These are phyloP conservation scores for Chloebia gouldiae DNA, from an alignment of 2,113 vertebrate species.

Conservation along the genomic window DNA sequence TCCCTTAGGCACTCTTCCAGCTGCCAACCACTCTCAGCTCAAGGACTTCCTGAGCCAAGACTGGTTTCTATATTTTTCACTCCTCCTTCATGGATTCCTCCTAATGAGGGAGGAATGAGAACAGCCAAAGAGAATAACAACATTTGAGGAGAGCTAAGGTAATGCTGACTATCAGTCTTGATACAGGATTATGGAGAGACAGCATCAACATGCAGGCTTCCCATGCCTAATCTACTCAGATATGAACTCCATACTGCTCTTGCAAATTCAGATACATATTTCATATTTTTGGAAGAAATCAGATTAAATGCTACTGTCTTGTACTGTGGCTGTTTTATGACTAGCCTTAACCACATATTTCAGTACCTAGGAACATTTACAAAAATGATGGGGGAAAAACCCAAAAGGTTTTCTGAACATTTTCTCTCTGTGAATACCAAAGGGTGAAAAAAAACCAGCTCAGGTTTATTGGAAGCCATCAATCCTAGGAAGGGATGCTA, in stretches of 20 bases:
- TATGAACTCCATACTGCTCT: background rate
- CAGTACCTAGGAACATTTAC: background rate
- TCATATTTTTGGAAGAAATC: background rate
- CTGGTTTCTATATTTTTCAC: background rate
- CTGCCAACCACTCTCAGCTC: background rate
- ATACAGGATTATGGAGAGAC: background rate
- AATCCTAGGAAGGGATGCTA: background rate
- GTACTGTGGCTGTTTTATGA: background rate
- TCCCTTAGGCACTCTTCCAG: constrained; percentile 22
- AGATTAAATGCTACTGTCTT: background rate
- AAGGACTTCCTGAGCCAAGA: background rate
- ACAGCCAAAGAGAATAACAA: background rate
- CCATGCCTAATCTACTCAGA: background rate
- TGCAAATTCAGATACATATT: background rate
- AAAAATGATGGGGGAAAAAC: background rate
- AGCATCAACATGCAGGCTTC: background rate
- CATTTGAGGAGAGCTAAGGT: background rate
- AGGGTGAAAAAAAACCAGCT: background rate
- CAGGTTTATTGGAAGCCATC: background rate
- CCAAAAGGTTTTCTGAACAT: background rate
- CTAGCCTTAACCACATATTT: background rate
- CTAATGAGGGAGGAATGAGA: constrained; percentile 6
- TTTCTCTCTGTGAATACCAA: background rate
- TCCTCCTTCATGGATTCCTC: background rate
- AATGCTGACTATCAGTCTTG: background rate